Conservation (phyloP, 2,888 invertebrate species). For the Caenorhabditis auriculariae region DNA sequence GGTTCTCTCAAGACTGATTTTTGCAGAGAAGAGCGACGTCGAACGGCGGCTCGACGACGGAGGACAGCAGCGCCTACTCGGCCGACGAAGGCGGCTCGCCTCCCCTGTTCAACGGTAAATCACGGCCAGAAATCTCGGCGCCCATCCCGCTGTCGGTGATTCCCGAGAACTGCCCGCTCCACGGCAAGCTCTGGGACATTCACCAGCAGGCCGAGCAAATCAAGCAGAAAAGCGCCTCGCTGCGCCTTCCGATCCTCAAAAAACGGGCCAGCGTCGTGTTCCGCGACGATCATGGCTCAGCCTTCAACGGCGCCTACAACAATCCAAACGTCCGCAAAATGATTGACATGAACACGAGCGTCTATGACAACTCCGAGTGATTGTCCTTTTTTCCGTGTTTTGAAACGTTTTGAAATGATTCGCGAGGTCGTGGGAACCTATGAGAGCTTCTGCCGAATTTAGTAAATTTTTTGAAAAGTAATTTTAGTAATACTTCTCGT, state of each 20-base stretch:
- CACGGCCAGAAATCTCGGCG: conserved; percentile 8
- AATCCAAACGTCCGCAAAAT: conserved; percentile 38
- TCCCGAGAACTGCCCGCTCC: conserved; percentile 7
- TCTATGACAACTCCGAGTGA: too few relatives aligned
- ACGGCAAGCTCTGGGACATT: conserved; percentile 8
- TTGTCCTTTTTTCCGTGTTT: too few relatives aligned
- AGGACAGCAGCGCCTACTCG: conserved; percentile 54
- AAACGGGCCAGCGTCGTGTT: conserved; percentile 5
- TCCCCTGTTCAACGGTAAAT: conserved; percentile 21
- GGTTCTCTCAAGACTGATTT: conserved; percentile 7
- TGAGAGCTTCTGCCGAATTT: too few relatives aligned
- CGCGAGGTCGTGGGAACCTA: too few relatives aligned
- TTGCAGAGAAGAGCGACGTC: conserved; percentile 34
- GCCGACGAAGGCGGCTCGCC: conserved; percentile 48
- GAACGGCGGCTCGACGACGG: conserved; percentile 45
- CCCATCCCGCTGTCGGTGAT: conserved; percentile 1
- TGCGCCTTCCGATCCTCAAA: background rate
- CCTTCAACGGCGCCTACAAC: conserved; percentile 26
- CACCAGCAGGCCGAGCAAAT: conserved; percentile 4
- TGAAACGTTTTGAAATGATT: too few relatives aligned
- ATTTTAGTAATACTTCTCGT: too few relatives aligned
- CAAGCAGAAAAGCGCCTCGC: conserved; percentile 2
- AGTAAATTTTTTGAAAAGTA: too few relatives aligned
- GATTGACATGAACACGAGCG: conserved; percentile 29
- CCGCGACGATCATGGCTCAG: conserved; percentile 11